Conservation (phyloP, 2,888 invertebrate species). For the Liposcelis brunnea region DNA sequence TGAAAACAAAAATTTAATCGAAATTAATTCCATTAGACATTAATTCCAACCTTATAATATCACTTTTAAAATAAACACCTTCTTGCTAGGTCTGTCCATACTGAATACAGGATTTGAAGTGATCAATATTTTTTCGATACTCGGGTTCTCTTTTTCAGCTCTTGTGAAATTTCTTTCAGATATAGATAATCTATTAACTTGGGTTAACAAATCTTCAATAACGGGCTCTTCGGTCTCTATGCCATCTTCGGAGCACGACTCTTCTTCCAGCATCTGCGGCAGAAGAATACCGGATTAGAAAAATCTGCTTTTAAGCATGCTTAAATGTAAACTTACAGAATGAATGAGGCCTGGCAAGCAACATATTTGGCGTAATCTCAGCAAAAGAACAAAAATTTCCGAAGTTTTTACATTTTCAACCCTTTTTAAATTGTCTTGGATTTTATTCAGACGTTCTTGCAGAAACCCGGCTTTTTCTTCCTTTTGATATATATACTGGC, state of each 20-base stretch:
- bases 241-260: constrained; percentile 21
- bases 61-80: too few species aligned
- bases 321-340: constrained; percentile 28
- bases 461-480: constrained; percentile 38
- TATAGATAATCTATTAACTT: background rate
- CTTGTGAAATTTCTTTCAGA: background rate
- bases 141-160: constrained; percentile 26
- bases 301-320: constrained; percentile 1
- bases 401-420: constrained; percentile 31
- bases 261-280: constrained; percentile 23
- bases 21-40: too few species aligned
- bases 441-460: constrained; percentile 18
- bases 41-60: too few species aligned
- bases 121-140: constrained; percentile 42
- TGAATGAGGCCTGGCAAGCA: constrained; percentile 75
- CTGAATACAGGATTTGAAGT: constrained; percentile 55
- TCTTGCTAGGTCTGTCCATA: constrained; percentile 41
- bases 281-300: constrained; percentile 1
- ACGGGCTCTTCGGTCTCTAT: constrained; percentile 26
- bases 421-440: constrained; percentile 24
- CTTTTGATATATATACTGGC: constrained; percentile 56
- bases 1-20: constrained; percentile 17
- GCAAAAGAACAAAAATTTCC: constrained; percentile 59
- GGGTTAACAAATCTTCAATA: background rate
- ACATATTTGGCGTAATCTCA: constrained; percentile 75